Conservation (phyloP, 1,140 invertebrate species). For the Hormaphis cornu region DNA sequence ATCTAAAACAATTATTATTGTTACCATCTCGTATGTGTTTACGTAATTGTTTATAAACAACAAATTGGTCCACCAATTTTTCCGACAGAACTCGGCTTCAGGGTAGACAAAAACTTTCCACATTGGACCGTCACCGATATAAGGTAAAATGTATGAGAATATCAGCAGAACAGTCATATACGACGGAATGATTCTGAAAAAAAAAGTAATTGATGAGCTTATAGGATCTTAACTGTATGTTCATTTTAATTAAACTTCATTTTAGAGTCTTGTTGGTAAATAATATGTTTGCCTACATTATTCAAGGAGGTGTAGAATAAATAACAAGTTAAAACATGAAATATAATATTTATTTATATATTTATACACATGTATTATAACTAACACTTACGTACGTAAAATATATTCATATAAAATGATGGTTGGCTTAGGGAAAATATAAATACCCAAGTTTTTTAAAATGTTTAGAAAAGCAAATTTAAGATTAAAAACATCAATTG, state of each 20-base stretch:
- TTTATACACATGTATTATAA: background rate
- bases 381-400: background rate
- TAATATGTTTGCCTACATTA: too few relatives aligned
- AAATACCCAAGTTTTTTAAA: too few relatives aligned
- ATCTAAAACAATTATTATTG: conserved; percentile 31
- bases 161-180: conserved; percentile 30
- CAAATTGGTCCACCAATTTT: conserved; percentile 75
- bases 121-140: conserved; percentile 53
- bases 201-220: too few relatives aligned
- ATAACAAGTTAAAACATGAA: background rate
- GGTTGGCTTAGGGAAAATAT: too few relatives aligned
- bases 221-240: too few relatives aligned
- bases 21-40: conserved; percentile 54
- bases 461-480: too few relatives aligned
- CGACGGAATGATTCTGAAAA: conserved; percentile 30
- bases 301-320: too few relatives aligned
- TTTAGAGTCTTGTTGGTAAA: too few relatives aligned
- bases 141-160: conserved; percentile 33
- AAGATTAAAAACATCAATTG: too few relatives aligned
- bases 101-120: conserved; percentile 52
- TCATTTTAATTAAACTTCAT: too few relatives aligned
- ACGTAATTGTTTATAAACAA: conserved; percentile 79
- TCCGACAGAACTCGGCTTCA: conserved; percentile 57
- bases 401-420: too few relatives aligned
- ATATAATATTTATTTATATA: background rate